Conservation (phyloP, 1,140 invertebrate species). For the Chionoecetes opilio region DNA sequence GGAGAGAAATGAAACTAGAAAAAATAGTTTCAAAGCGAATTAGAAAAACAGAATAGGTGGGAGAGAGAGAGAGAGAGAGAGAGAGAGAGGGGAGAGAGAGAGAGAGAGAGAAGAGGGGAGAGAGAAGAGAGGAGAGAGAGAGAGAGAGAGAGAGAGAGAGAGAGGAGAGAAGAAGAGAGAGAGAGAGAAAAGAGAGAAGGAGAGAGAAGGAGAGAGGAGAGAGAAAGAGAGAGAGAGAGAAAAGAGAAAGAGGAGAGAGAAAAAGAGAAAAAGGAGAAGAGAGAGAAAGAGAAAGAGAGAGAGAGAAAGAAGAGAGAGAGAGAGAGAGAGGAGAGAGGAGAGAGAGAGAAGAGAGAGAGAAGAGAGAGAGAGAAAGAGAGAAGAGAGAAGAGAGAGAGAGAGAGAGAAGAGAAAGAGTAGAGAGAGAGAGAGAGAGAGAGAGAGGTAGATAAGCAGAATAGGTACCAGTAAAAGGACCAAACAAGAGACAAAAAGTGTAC, state of each 20-base stretch:
- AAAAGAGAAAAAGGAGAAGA: neutral
- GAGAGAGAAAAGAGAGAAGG: neutral
- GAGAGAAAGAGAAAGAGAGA: neutral
- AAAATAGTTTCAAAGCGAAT: too few species aligned
- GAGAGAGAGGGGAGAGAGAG: neutral
- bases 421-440: conserved; percentile 46
- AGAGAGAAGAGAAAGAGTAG: neutral
- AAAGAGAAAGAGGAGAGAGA: too few species aligned
- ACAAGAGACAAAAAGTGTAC: neutral
- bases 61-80: too few species aligned
- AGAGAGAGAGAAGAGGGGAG: neutral
- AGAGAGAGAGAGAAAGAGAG: neutral
- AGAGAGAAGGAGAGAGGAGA: neutral
- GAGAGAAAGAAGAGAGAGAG: neutral
- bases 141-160: neutral
- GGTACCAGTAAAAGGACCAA: neutral
- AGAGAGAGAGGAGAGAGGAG: neutral
- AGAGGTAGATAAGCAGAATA: conserved; percentile 10
- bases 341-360: neutral
- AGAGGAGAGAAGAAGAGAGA: neutral
- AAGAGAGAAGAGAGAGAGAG: neutral
- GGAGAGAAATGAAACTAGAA: too few species aligned
- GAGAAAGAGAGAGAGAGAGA: neutral
- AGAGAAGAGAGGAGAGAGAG: neutral
- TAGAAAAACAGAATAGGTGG: too few species aligned